A percentile compares a stretch with the other conserved stretches of the same genome.
Evolutionary conservation across 92 coral and sea anemone genomes (phyloP).

Genomic region (Isaurus tuberculatus): DNA sequence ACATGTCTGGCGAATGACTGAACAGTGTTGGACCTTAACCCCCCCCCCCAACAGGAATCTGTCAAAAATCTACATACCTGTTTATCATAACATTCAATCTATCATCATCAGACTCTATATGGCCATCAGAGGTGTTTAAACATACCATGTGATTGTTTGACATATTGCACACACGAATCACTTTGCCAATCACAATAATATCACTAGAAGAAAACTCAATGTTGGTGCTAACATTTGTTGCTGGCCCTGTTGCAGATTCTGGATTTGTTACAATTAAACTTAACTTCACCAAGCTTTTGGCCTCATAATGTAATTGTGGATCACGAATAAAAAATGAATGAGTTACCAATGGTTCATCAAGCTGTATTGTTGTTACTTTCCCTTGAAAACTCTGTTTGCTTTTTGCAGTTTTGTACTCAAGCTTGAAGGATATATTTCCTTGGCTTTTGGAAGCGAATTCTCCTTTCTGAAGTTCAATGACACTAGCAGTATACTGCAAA

Average conservation of each 20-base stretch:
- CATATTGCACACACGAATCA: slow-evolving; percentile 53
- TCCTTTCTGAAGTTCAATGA: slow-evolving; percentile 55
- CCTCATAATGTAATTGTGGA: slow-evolving; percentile 63
- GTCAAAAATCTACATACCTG: not conserved
- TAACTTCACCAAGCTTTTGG: slow-evolving; percentile 50
- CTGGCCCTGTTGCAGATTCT: slow-evolving; percentile 63
- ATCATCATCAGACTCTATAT: not conserved
- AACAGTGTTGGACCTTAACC: no score
- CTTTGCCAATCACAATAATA: slow-evolving; percentile 41
- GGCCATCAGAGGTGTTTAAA: slow-evolving; percentile 18
- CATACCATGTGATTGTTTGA: not conserved
- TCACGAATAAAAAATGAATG: slow-evolving; percentile 29
- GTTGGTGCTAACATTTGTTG: slow-evolving; percentile 51
- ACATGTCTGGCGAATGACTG: no score
- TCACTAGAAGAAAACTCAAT: slow-evolving; percentile 30
- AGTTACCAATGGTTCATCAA: slow-evolving; percentile 79
- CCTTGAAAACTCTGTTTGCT: slow-evolving; percentile 54
- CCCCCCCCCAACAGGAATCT: no score
- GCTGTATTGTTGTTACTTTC: slow-evolving; percentile 51
- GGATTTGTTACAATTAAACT: slow-evolving; percentile 74
- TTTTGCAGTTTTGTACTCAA: slow-evolving; percentile 60
- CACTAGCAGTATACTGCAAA: slow-evolving; percentile 53
- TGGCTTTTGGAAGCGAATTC: slow-evolving; percentile 56
- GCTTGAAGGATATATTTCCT: slow-evolving; percentile 66
- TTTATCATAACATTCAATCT: not conserved